Evolutionary conservation across 2,797 vertebrate species (phyloP).

Genomic region (Centropyge bicolor): DNA sequence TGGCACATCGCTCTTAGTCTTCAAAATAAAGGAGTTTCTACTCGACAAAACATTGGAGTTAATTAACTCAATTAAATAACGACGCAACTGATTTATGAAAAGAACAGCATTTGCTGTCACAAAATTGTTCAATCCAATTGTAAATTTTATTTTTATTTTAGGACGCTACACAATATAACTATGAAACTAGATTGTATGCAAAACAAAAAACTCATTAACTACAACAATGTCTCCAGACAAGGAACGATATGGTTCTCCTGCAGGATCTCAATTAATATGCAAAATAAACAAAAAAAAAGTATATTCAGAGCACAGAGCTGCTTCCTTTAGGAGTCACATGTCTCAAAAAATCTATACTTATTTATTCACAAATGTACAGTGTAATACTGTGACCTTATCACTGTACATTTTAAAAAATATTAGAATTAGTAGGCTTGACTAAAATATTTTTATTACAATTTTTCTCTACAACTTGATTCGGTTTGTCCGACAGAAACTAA

Average conservation of each 20-base stretch:
- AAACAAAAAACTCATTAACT: no score
- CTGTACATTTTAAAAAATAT: no score
- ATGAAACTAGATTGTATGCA: not conserved
- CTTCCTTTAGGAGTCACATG: no score
- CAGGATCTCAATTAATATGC: not conserved
- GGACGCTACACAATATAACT: not conserved
- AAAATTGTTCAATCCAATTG: not conserved
- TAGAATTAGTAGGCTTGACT: no score
- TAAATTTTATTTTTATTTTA: no score
- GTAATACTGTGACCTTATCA: no score
- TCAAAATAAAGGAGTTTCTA: slow-evolving; percentile 64
- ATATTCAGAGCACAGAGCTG: no score
- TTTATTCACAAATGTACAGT: no score
- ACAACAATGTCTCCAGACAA: no score
- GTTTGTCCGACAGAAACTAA: not conserved
- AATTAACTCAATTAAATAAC: not conserved
- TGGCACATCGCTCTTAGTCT: fast-evolving
- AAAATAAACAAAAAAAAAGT: not conserved
- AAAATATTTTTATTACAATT: not conserved
- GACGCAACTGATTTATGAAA: not conserved
- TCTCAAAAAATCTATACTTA: no score
- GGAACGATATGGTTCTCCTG: no score
- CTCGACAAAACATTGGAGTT: not conserved
- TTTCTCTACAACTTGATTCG: not conserved
- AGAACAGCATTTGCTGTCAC: not conserved